phyloP scores from a whole-genome alignment of 2,113 vertebrate genomes.

The Vulpes vulpes region DNA sequence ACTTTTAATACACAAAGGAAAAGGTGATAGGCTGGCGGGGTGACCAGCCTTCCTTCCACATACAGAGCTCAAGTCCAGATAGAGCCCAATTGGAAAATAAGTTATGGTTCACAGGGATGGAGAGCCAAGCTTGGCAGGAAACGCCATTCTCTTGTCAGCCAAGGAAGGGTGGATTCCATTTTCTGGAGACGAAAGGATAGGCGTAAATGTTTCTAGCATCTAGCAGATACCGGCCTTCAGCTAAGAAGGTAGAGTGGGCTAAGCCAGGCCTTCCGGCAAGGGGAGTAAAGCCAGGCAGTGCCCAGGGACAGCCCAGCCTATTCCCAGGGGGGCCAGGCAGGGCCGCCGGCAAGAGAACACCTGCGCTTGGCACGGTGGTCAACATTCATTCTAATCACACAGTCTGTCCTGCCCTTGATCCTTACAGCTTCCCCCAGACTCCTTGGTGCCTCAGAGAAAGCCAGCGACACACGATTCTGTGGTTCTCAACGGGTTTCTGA shows the following conservation, averaged over 20 bases:
- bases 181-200: conserved; percentile 1
- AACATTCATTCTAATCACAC: rapidly evolving
- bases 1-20: conserved; percentile 79
- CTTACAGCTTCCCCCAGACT: not conserved
- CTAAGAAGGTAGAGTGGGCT: not conserved
- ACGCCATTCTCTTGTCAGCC: not conserved
- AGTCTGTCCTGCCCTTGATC: not conserved
- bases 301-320: not conserved
- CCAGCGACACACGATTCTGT: not conserved
- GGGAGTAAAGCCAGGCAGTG: not conserved
- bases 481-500: not conserved
- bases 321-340: not conserved
- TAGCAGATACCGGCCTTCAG: not conserved
- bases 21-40: not conserved
- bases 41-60: not conserved
- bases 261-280: not conserved
- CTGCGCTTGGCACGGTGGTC: rapidly evolving
- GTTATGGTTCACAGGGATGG: not conserved
- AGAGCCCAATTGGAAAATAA: not conserved
- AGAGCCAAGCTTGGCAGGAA: not conserved
- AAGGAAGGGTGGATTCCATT: not conserved
- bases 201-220: not conserved
- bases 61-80: not conserved
- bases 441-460: not conserved
- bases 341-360: not conserved